These are phyloP conservation scores for Marmota monax DNA, from an alignment of 2,113 vertebrate species.

Conservation along the genomic window DNA sequence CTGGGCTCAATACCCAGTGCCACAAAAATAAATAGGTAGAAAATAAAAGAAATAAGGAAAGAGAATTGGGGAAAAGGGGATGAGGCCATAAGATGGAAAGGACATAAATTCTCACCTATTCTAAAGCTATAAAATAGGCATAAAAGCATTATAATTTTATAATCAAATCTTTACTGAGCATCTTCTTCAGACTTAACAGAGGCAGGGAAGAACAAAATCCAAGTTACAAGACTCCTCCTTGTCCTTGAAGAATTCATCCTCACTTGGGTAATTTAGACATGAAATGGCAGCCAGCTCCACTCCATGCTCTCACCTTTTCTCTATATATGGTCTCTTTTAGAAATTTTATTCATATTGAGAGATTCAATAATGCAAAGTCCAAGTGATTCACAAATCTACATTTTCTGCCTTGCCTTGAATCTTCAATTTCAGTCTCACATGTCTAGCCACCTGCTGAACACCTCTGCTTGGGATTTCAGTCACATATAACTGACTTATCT, in stretches of 20 bases:
- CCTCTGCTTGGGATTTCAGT: not conserved
- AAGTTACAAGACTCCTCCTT: not conserved
- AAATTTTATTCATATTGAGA: conserved; percentile 14
- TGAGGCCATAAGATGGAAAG: not conserved
- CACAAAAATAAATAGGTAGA: too few relatives aligned
- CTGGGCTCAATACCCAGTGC: not conserved
- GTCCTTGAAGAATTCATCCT: not conserved
- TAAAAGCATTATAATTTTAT: not conserved
- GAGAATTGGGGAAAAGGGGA: not conserved
- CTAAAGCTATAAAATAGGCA: not conserved
- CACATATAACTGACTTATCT: not conserved
- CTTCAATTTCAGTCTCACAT: not conserved
- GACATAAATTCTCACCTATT: not conserved
- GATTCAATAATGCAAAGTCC: not conserved
- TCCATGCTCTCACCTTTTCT: not conserved
- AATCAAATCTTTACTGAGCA: conserved; percentile 20
- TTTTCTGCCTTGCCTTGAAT: not conserved
- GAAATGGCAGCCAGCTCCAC: not conserved
- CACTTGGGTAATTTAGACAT: not conserved
- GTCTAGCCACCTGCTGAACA: not conserved
- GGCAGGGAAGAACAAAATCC: not conserved
- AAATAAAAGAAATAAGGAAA: not conserved
- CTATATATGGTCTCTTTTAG: conserved; percentile 6
- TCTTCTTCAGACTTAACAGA: not conserved
- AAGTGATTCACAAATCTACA: not conserved